These are phyloP conservation scores for Indicator maculatus DNA, from an alignment of 2,113 vertebrate genomes.

Conservation along the genomic window DNA sequence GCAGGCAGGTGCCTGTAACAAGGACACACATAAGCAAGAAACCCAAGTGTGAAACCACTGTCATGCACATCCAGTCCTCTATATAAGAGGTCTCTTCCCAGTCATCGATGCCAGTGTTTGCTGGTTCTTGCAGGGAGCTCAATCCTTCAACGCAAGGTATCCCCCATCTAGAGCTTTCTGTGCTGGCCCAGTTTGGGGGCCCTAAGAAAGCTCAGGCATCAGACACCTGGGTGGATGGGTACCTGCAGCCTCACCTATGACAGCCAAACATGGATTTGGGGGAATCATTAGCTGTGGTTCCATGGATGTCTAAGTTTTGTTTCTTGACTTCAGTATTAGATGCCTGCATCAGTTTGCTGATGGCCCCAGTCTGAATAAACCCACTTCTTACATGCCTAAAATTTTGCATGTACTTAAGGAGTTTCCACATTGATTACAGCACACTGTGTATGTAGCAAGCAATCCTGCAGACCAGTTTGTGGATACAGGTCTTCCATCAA, in stretches of 20 bases:
- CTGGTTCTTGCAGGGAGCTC: not conserved
- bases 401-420: not conserved
- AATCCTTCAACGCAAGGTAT: rapidly evolving
- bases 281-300: not conserved
- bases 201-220: not conserved
- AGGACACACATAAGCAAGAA: not conserved
- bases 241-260: not conserved
- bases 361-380: rapidly evolving
- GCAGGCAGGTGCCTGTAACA: rapidly evolving
- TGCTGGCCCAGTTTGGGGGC: not conserved
- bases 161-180: not conserved
- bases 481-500: not conserved
- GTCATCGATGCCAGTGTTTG: rapidly evolving
- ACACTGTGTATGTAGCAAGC: rapidly evolving
- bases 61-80: not conserved
- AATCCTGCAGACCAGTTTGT: not conserved
- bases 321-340: not conserved
- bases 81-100: not conserved
- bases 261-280: rapidly evolving
- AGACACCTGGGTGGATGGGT: no score
- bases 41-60: no score
- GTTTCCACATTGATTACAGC: not conserved
- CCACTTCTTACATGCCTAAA: not conserved
- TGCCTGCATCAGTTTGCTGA: not conserved
- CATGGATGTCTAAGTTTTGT: not conserved